Evolutionary conservation across 2,797 vertebrate genomes (phyloP).

Genomic region (Morelia viridis): DNA sequence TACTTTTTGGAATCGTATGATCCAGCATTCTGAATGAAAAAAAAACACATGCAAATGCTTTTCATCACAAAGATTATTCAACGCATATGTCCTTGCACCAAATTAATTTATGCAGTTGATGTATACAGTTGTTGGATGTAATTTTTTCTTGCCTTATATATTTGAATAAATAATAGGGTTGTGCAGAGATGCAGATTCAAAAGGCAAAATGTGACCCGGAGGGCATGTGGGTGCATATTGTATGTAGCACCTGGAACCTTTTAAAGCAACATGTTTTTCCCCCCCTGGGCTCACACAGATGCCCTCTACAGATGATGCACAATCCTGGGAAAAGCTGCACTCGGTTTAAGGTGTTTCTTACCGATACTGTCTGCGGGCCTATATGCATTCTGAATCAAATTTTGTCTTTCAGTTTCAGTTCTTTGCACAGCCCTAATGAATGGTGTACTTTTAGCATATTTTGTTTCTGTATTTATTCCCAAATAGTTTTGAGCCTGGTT

Average conservation of each 20-base stretch:
- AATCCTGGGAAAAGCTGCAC: neutral
- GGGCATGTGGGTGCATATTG: neutral
- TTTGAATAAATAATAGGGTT: constrained; percentile 14
- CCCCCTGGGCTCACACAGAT: neutral
- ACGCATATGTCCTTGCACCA: neutral
- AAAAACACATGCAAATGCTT: neutral
- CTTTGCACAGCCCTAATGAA: neutral
- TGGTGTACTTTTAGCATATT: neutral
- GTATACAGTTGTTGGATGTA: neutral
- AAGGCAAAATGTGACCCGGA: neutral
- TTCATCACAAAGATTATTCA: neutral
- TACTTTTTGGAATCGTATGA: neutral
- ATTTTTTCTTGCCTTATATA: neutral
- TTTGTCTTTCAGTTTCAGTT: neutral
- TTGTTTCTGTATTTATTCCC: constrained; percentile 29
- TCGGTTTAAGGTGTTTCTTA: neutral
- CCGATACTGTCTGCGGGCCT: neutral
- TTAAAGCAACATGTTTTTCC: neutral
- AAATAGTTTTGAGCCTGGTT: constrained; percentile 18
- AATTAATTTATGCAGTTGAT: neutral
- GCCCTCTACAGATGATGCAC: neutral
- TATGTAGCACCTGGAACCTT: neutral
- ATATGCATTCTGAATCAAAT: neutral
- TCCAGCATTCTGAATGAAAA: neutral
- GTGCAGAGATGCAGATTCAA: neutral